Evolutionary conservation across 2,797 vertebrate genomes (phyloP).

Genomic region (Megaceryle alcyon): DNA sequence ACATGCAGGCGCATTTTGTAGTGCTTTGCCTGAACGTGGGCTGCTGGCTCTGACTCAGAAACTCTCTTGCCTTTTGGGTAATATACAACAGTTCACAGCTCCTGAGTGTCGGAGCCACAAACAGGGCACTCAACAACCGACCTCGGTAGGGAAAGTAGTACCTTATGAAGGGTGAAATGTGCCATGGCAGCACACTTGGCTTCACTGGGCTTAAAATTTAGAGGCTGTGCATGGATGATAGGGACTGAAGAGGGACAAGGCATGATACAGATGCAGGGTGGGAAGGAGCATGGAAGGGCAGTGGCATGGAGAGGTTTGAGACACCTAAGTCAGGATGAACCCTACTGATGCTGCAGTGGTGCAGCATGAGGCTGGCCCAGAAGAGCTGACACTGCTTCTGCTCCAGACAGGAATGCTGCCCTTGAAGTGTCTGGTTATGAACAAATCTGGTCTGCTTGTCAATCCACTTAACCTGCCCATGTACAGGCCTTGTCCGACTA

Average conservation of each 20-base stretch:
- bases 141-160: fast-evolving
- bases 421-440: not conserved
- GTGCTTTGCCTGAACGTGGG: not conserved
- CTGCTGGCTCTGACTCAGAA: not conserved
- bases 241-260: not conserved
- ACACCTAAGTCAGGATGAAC: not conserved
- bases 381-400: not conserved
- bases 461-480: not conserved
- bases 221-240: not conserved
- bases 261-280: too few relatives aligned
- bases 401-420: not conserved
- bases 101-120: not conserved
- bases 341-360: fast-evolving
- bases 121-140: not conserved
- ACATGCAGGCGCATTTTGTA: not conserved
- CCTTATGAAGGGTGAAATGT: not conserved
- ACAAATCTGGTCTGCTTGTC: not conserved
- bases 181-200: not conserved
- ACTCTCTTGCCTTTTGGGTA: not conserved
- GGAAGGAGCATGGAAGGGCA: not conserved
- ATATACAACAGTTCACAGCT: not conserved
- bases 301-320: fast-evolving
- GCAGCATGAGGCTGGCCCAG: not conserved
- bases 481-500: not conserved
- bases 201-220: not conserved